Evolutionary conservation across 2,113 vertebrate species (phyloP).

Genomic region (Phasianus colchicus): DNA sequence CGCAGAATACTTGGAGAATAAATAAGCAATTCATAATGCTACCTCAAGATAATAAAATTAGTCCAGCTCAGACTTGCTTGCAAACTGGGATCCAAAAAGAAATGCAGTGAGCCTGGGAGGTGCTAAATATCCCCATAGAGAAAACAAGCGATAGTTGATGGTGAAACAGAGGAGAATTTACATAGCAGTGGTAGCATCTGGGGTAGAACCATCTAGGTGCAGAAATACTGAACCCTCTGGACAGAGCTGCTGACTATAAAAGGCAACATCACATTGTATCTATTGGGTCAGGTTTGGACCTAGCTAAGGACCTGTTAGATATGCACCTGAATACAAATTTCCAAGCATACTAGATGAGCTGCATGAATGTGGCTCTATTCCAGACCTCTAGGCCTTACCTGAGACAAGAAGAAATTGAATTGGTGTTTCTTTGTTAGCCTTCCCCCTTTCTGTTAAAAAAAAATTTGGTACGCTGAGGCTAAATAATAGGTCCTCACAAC

Average conservation of each 20-base stretch:
- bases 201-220: neutral
- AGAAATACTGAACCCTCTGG: neutral
- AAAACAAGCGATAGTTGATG: neutral
- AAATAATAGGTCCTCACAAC: neutral
- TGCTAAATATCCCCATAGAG: neutral
- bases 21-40: neutral
- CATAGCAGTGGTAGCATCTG: neutral
- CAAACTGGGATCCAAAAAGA: neutral
- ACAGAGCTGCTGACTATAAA: neutral
- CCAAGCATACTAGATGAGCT: neutral
- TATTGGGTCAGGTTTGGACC: neutral
- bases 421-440: neutral
- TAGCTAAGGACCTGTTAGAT: neutral
- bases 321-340: neutral
- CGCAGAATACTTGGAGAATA: neutral
- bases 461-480: neutral
- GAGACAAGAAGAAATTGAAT: neutral
- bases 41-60: neutral
- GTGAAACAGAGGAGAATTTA: neutral
- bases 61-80: neutral
- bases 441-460: neutral
- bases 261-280: neutral
- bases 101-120: neutral
- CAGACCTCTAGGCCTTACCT: neutral
- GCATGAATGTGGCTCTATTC: neutral